A percentile compares a stretch with the other conserved stretches of the same genome.
phyloP scores from a whole-genome alignment of 2,797 vertebrate genomes.

The Anguilla marmorata region DNA sequence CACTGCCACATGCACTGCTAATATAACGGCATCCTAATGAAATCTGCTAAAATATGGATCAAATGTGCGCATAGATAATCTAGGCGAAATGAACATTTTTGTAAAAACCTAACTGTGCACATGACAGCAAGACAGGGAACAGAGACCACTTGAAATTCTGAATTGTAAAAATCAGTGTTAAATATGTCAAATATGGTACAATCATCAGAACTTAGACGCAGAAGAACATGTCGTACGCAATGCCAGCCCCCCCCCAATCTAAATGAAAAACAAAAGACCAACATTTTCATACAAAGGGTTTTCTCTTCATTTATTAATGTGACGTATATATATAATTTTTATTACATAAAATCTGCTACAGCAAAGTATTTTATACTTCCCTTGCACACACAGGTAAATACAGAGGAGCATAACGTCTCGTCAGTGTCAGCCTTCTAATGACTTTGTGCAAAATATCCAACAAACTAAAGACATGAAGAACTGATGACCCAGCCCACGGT shows the following conservation, averaged over 20 bases:
- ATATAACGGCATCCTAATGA: too few species aligned
- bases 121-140: too few species aligned
- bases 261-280: slow-evolving; percentile 83
- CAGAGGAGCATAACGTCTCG: slow-evolving; percentile 69
- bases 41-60: too few species aligned
- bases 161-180: too few species aligned
- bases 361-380: slow-evolving; percentile 77
- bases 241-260: slow-evolving; percentile 71
- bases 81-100: too few species aligned
- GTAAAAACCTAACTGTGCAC: too few species aligned
- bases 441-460: slow-evolving; percentile 75
- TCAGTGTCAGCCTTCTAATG: slow-evolving; percentile 66
- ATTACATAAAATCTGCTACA: slow-evolving; percentile 82
- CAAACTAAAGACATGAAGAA: slow-evolving; percentile 82
- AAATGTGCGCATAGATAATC: too few species aligned
- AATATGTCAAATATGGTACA: too few species aligned
- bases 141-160: too few species aligned
- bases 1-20: too few species aligned
- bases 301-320: slow-evolving; percentile 77
- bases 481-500: slow-evolving; percentile 73
- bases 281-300: slow-evolving; percentile 80
- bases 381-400: slow-evolving; percentile 73
- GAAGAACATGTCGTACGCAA: slow-evolving; percentile 44
- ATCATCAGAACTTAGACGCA: too few species aligned
- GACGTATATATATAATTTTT: slow-evolving; percentile 71